Evolutionary conservation across 2,888 invertebrate species (phyloP).

Genomic region (Anthrax anthrax): DNA sequence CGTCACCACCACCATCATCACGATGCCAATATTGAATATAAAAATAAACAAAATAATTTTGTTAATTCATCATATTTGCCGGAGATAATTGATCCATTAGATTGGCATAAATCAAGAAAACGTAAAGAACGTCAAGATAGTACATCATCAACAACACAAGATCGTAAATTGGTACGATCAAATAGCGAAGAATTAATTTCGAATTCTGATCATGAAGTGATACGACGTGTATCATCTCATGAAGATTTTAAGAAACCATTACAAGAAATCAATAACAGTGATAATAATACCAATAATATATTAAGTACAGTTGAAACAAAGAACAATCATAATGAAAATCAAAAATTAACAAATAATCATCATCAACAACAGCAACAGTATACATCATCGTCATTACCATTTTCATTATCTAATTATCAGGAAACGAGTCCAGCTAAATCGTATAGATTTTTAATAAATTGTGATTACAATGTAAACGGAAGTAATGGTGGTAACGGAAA

Average conservation of each 20-base stretch:
- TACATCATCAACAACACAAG: slow-evolving; percentile 39
- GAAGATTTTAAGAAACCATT: slow-evolving; percentile 40
- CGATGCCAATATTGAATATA: slow-evolving; percentile 19
- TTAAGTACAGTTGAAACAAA: slow-evolving; percentile 7
- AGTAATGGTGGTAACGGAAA: slow-evolving; percentile 17
- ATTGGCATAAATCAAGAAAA: slow-evolving; percentile 40
- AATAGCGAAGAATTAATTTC: slow-evolving; percentile 45
- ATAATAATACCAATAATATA: slow-evolving; percentile 7
- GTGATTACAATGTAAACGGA: slow-evolving; percentile 38
- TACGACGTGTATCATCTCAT: slow-evolving; percentile 47
- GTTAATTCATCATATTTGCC: slow-evolving; percentile 28
- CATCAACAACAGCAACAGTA: too few relatives aligned
- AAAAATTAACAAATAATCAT: slow-evolving; percentile 1
- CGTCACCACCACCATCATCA: slow-evolving; percentile 13
- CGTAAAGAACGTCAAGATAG: slow-evolving; percentile 50
- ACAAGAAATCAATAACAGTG: slow-evolving; percentile 14
- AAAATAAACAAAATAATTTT: slow-evolving; percentile 5
- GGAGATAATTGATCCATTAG: slow-evolving; percentile 33
- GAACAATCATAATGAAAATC: background rate
- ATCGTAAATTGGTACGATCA: slow-evolving; percentile 45
- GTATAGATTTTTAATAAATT: slow-evolving; percentile 29
- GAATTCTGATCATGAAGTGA: slow-evolving; percentile 23
- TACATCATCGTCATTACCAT: background rate
- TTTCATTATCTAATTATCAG: background rate
- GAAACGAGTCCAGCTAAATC: slow-evolving; percentile 35